Percentiles rank a stretch among this genome's conserved stretches.
Evolutionary conservation across 2,888 invertebrate genomes (phyloP).

Genomic region (Andrena dorsata): DNA sequence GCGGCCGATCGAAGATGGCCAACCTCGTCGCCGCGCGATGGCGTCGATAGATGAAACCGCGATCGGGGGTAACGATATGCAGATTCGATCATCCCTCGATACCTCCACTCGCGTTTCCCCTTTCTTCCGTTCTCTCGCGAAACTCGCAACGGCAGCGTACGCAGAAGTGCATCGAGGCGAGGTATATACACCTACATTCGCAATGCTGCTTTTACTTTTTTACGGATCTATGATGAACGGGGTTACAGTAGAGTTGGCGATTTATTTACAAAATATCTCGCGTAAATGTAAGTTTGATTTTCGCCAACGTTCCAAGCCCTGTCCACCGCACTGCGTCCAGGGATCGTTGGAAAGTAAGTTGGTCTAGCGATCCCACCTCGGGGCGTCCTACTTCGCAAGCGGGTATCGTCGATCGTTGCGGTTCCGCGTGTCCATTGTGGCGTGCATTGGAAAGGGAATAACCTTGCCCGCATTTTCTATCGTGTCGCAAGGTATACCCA

Average conservation of each 20-base stretch:
- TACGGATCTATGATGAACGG: not conserved
- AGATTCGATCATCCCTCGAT: conserved; percentile 33
- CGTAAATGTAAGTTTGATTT: conserved; percentile 13
- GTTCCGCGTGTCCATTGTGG: conserved; percentile 72
- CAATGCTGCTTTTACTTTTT: no score
- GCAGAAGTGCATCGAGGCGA: no score
- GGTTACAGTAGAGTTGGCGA: not conserved
- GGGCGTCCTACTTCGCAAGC: conserved; percentile 63
- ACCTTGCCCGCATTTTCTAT: conserved; percentile 73
- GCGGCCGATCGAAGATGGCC: conserved; percentile 16
- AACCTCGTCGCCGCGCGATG: conserved; percentile 13
- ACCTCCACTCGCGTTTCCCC: conserved; percentile 6
- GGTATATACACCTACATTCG: no score
- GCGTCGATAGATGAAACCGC: conserved; percentile 35
- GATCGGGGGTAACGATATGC: conserved; percentile 26
- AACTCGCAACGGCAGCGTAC: not conserved
- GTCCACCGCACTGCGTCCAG: conserved; percentile 47
- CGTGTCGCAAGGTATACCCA: conserved; percentile 55
- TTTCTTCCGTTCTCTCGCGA: conserved; percentile 21
- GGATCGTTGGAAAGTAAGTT: conserved; percentile 69
- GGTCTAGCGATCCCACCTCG: conserved; percentile 52
- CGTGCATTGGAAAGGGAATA: conserved; percentile 69
- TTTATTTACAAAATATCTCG: not conserved
- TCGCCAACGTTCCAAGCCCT: conserved; percentile 24
- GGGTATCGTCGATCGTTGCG: conserved; percentile 63